phyloP scores from a whole-genome alignment of 2,797 vertebrate genomes.

The Merluccius polli region DNA sequence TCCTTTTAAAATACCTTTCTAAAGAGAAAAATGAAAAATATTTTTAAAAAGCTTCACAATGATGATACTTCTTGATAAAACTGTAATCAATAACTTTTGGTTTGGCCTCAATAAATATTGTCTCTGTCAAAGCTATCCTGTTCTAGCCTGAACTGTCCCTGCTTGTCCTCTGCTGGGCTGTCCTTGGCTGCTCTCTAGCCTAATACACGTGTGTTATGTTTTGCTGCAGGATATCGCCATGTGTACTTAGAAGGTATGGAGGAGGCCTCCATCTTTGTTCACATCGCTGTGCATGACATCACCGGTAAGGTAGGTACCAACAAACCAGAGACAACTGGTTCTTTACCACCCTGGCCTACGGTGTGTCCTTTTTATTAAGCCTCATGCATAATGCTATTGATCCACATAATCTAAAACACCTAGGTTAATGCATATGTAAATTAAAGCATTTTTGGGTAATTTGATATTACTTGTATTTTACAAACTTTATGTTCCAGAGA shows the following conservation, averaged over 20 bases:
- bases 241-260: conserved; percentile 98
- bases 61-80: not conserved
- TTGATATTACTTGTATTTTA: too few species aligned
- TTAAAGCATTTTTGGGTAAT: too few species aligned
- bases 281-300: conserved; percentile 91
- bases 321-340: not conserved
- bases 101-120: not conserved
- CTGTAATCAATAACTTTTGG: not conserved
- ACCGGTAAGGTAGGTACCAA: conserved; percentile 92
- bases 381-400: not conserved
- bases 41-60: not conserved
- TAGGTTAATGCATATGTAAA: not conserved
- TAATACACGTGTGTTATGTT: not conserved
- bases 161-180: not conserved
- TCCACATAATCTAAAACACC: not conserved
- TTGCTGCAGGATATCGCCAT: conserved; percentile 85
- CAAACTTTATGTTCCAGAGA: too few species aligned
- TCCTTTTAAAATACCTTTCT: not conserved
- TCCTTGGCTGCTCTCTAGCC: not conserved
- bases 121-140: not conserved
- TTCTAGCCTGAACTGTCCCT: not conserved
- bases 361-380: not conserved
- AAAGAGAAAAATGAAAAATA: not conserved
- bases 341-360: not conserved
- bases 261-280: conserved; percentile 97